These are phyloP conservation scores for Drosophila atripex DNA, from an alignment of 2,888 invertebrate genomes.

Conservation along the genomic window DNA sequence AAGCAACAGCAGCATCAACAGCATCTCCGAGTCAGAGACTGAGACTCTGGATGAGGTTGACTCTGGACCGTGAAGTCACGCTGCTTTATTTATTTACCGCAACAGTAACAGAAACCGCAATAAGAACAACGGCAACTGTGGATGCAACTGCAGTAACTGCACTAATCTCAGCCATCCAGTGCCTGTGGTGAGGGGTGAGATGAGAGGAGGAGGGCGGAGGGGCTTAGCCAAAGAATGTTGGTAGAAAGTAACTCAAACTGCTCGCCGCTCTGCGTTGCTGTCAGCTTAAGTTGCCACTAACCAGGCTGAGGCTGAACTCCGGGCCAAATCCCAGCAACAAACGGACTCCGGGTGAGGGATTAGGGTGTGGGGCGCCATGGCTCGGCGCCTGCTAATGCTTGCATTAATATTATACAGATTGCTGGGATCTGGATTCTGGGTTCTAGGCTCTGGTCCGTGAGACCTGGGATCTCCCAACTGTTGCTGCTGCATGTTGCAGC, in stretches of 20 bases:
- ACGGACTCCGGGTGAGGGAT: conserved; percentile 1
- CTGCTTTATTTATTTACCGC: conserved; percentile 76
- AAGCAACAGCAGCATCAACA: conserved; percentile 6
- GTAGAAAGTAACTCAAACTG: conserved; percentile 73
- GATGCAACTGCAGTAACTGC: conserved; percentile 58
- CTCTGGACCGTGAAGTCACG: conserved; percentile 53
- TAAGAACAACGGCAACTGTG: conserved; percentile 68
- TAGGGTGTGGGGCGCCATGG: conserved; percentile 11
- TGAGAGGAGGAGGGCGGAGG: neutral
- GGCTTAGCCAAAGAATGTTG: conserved; percentile 57
- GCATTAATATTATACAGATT: conserved; percentile 68
- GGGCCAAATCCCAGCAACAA: conserved; percentile 18
- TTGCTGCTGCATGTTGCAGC: conserved; percentile 24
- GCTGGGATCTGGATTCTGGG: conserved; percentile 1
- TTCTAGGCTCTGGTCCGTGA: neutral
- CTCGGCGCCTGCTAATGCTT: conserved; percentile 56
- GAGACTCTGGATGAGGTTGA: conserved; percentile 39
- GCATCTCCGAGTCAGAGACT: neutral
- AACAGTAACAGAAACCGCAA: conserved; percentile 70
- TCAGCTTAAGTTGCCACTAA: conserved; percentile 68
- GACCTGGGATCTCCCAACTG: conserved; percentile 17
- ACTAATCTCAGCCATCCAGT: conserved; percentile 56
- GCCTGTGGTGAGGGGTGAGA: conserved; percentile 1
- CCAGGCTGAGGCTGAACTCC: conserved; percentile 35
- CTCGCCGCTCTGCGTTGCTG: conserved; percentile 49